Conservation (phyloP, 2,797 vertebrate genomes). For the Sorex maritimensis region DNA sequence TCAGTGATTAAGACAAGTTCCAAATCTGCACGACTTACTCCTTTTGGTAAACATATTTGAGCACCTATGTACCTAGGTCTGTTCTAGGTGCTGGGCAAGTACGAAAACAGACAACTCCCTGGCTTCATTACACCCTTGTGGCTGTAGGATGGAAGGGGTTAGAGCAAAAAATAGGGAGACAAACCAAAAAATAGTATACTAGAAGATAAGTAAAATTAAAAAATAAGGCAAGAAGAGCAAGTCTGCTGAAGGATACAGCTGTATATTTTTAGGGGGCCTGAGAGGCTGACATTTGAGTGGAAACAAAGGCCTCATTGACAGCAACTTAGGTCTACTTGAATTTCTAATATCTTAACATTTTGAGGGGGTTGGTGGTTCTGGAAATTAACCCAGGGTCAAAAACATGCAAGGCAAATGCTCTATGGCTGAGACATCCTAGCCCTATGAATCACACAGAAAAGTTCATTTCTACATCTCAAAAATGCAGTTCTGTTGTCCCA, state of each 20-base stretch:
- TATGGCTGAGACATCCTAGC: too few relatives aligned
- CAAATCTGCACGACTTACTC: background rate
- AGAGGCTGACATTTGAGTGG: background rate
- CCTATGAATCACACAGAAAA: background rate
- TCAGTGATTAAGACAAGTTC: background rate
- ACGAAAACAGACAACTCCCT: slow-evolving; percentile 7
- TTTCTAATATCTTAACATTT: slow-evolving; percentile 3
- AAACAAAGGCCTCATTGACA: background rate
- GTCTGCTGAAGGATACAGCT: background rate
- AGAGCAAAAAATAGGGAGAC: background rate
- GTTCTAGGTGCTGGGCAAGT: background rate
- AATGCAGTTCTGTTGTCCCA: slow-evolving; percentile 29
- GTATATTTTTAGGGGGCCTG: background rate
- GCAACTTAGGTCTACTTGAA: background rate
- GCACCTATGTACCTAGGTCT: background rate
- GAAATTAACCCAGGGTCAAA: too few relatives aligned
- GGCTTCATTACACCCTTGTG: background rate
- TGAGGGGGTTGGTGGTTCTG: too few relatives aligned
- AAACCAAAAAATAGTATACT: background rate
- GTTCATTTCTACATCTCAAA: background rate
- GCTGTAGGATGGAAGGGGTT: background rate
- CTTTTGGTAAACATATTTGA: slow-evolving; percentile 12
- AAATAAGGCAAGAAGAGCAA: background rate
- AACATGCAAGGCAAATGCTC: too few relatives aligned
- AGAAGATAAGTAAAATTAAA: background rate